Evolutionary conservation across 2,113 vertebrate species (phyloP).

Genomic region (Hippocampus mohnikei): DNA sequence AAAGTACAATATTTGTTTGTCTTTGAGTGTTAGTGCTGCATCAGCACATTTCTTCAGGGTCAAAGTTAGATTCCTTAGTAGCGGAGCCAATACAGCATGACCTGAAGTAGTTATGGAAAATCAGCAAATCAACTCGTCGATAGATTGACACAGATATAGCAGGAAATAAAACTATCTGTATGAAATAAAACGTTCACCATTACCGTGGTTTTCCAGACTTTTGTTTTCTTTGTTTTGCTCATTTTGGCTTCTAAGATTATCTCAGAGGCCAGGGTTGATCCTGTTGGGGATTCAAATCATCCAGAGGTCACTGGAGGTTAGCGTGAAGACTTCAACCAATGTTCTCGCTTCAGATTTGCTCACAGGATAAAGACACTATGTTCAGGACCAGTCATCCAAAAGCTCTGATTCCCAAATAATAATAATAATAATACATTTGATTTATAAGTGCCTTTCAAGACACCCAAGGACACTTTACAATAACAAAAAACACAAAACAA

Average conservation of each 20-base stretch:
- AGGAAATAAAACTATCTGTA: conserved; percentile 12
- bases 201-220: conserved; percentile 10
- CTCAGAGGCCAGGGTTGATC: conserved; percentile 17
- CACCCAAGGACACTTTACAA: no score
- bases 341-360: conserved; percentile 25
- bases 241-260: conserved; percentile 12
- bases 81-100: conserved; percentile 35
- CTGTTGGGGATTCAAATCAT: conserved; percentile 24
- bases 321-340: neutral
- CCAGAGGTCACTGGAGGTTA: conserved; percentile 22
- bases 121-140: conserved; percentile 23
- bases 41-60: conserved; percentile 29
- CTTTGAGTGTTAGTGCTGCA: conserved; percentile 15
- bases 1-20: conserved; percentile 35
- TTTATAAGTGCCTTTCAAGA: no score
- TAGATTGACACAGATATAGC: conserved; percentile 23
- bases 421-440: no score
- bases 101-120: conserved; percentile 29
- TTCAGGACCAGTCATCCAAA: conserved; percentile 47
- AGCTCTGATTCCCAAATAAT: conserved; percentile 34
- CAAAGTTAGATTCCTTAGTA: conserved; percentile 35
- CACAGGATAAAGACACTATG: conserved; percentile 34
- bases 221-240: conserved; percentile 18
- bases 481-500: no score
- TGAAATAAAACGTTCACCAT: conserved; percentile 3